These are phyloP conservation scores for Pseudachorutes palmiensis DNA, from an alignment of 1,140 invertebrate genomes.

Conservation along the genomic window DNA sequence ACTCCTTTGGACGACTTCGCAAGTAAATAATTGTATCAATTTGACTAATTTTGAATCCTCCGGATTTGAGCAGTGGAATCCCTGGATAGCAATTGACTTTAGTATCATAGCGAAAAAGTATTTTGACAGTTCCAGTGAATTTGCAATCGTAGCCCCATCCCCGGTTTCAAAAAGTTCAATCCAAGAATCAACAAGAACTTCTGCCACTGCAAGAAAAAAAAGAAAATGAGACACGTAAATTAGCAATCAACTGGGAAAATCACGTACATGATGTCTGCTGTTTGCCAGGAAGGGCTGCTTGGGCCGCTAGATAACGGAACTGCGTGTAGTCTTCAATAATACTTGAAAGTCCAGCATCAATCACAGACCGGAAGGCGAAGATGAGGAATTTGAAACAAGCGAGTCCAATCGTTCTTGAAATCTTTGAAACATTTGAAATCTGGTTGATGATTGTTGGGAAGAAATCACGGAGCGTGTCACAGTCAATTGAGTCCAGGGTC, in stretches of 20 bases:
- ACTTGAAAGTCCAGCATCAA: constrained; percentile 26
- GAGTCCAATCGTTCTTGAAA: constrained; percentile 28
- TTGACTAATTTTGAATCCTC: constrained; percentile 36
- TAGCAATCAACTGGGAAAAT: not conserved
- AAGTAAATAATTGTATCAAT: constrained; percentile 31
- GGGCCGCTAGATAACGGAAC: constrained; percentile 23
- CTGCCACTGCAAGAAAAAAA: constrained; percentile 25
- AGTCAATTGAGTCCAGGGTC: constrained; percentile 34
- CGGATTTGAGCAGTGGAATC: constrained; percentile 21
- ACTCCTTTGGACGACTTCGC: constrained; percentile 34
- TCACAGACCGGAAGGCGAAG: constrained; percentile 34
- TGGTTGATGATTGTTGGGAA: constrained; percentile 38
- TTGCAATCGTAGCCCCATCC: constrained; percentile 34
- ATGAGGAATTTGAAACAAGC: constrained; percentile 35
- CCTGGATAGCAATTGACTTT: constrained; percentile 37
- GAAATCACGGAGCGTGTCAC: constrained; percentile 33
- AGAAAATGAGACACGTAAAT: not conserved
- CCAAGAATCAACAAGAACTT: constrained; percentile 33
- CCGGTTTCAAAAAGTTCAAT: constrained; percentile 37
- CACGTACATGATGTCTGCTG: too few relatives aligned
- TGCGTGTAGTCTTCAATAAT: constrained; percentile 33
- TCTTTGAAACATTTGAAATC: constrained; percentile 29
- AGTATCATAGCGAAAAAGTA: constrained; percentile 35
- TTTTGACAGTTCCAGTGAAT: constrained; percentile 32
- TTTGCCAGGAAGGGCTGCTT: too few relatives aligned